Evolutionary conservation across 2,113 vertebrate species (phyloP).

Genomic region (Vulpes vulpes): DNA sequence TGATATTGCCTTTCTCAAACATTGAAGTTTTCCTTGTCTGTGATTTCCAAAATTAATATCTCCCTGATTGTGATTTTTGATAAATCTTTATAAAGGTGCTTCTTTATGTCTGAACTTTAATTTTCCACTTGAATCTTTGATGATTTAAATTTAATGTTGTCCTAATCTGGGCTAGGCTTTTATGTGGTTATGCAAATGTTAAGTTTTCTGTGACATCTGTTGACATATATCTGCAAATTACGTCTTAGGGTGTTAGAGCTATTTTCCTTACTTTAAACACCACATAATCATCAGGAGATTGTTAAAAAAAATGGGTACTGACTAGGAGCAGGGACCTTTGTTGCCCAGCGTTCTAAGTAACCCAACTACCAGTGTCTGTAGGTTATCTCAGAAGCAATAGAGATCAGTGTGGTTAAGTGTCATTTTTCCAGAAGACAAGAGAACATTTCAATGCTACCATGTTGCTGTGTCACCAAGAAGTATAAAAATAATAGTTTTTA

Average conservation of each 20-base stretch:
- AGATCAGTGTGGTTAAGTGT: slow-evolving; percentile 47
- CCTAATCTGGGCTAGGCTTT: slow-evolving; percentile 31
- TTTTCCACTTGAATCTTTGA: slow-evolving; percentile 60
- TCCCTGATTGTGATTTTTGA: slow-evolving; percentile 35
- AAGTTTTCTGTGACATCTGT: slow-evolving; percentile 53
- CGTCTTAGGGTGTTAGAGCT: slow-evolving; percentile 48
- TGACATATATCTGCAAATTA: slow-evolving; percentile 47
- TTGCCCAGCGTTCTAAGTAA: slow-evolving; percentile 45
- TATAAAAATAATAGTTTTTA: slow-evolving; percentile 34
- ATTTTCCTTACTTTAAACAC: slow-evolving; percentile 47
- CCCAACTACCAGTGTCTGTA: slow-evolving; percentile 32
- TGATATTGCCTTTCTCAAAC: slow-evolving; percentile 39
- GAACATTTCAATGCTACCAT: background rate
- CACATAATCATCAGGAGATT: slow-evolving; percentile 8
- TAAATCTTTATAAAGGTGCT: background rate
- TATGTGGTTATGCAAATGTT: background rate
- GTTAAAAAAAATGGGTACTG: slow-evolving; percentile 41
- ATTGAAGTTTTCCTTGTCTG: slow-evolving; percentile 22
- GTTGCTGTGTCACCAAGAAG: slow-evolving; percentile 31
- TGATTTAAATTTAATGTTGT: slow-evolving; percentile 42
- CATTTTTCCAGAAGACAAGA: slow-evolving; percentile 64
- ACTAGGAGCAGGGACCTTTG: slow-evolving; percentile 44
- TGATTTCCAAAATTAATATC: slow-evolving; percentile 51
- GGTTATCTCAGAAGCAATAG: slow-evolving; percentile 43
- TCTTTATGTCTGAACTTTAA: slow-evolving; percentile 63